Percentiles rank a stretch among this genome's conserved stretches.
phyloP scores from a whole-genome alignment of 2,888 invertebrate genomes.

The Scrobipalpa costella region DNA sequence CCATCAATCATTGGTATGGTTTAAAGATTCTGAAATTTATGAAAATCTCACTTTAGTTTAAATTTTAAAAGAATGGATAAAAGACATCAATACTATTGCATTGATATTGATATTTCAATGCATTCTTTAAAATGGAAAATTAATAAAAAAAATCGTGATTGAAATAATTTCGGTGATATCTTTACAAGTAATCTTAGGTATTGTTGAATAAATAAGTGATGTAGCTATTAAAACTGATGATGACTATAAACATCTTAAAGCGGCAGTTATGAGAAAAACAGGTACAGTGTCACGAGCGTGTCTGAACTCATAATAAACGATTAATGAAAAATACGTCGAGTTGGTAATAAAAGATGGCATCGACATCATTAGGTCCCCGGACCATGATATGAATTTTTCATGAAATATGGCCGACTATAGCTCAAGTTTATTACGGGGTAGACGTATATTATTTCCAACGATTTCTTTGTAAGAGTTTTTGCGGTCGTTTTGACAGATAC shows the following conservation, averaged over 20 bases:
- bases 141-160: too few species aligned
- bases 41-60: not conserved
- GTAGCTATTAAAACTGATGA: not conserved
- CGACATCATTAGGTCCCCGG: slow-evolving; percentile 70
- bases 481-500: slow-evolving; percentile 46
- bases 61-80: too few species aligned
- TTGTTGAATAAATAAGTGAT: too few species aligned
- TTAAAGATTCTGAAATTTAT: not conserved
- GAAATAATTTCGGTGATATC: too few species aligned
- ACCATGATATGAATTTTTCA: slow-evolving; percentile 77
- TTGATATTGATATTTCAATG: too few species aligned
- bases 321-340: slow-evolving; percentile 73
- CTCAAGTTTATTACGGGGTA: slow-evolving; percentile 37
- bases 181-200: too few species aligned
- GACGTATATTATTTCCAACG: slow-evolving; percentile 63
- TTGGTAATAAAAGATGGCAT: slow-evolving; percentile 73
- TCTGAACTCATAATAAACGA: slow-evolving; percentile 61
- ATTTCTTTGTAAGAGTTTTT: slow-evolving; percentile 60
- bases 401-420: slow-evolving; percentile 70
- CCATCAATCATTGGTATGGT: not conserved
- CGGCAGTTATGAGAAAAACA: slow-evolving; percentile 7
- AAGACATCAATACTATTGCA: too few species aligned
- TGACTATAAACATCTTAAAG: slow-evolving; percentile 3
- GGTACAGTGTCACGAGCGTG: slow-evolving; percentile 41
- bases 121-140: too few species aligned